Percentiles rank a stretch among this genome's conserved stretches.
Evolutionary conservation across 2,888 invertebrate genomes (phyloP).

Genomic region (Cryptus viduatorius): DNA sequence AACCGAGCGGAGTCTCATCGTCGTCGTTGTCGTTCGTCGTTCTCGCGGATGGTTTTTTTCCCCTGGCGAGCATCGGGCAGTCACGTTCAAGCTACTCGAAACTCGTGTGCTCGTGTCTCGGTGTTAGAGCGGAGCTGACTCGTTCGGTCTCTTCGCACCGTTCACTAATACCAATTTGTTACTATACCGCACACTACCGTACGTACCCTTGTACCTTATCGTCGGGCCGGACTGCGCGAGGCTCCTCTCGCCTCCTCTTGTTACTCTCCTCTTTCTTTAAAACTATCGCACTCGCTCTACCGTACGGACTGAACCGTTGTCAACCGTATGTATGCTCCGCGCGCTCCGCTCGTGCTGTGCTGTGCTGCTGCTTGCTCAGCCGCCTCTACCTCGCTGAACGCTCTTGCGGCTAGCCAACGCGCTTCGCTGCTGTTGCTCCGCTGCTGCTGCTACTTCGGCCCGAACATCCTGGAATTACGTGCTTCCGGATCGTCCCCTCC

Average conservation of each 20-base stretch:
- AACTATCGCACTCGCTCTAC: constrained; percentile 36
- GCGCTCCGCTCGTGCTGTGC: constrained; percentile 35
- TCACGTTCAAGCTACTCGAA: constrained; percentile 42
- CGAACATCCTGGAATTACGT: constrained; percentile 68
- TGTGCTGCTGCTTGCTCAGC: constrained; percentile 7
- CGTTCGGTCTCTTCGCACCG: constrained; percentile 41
- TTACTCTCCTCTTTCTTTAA: constrained; percentile 10
- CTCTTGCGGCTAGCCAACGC: constrained; percentile 23
- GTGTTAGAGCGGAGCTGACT: constrained; percentile 27
- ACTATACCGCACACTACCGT: background rate
- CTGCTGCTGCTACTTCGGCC: constrained; percentile 38
- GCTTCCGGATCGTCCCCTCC: constrained; percentile 62
- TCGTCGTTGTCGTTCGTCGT: background rate
- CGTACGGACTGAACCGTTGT: background rate
- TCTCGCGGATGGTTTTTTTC: constrained; percentile 36
- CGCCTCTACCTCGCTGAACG: constrained; percentile 22
- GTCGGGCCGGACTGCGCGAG: constrained; percentile 10
- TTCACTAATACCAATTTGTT: constrained; percentile 31
- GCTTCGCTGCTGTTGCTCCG: constrained; percentile 20
- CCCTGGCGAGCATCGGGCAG: constrained; percentile 35
- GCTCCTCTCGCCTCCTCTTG: constrained; percentile 8
- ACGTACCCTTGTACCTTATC: constrained; percentile 25
- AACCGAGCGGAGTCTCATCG: constrained; percentile 32
- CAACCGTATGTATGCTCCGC: background rate
- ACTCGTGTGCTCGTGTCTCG: constrained; percentile 6